Evolutionary conservation across 2,113 vertebrate genomes (phyloP).

Genomic region (Lamprologus tigripictilis): DNA sequence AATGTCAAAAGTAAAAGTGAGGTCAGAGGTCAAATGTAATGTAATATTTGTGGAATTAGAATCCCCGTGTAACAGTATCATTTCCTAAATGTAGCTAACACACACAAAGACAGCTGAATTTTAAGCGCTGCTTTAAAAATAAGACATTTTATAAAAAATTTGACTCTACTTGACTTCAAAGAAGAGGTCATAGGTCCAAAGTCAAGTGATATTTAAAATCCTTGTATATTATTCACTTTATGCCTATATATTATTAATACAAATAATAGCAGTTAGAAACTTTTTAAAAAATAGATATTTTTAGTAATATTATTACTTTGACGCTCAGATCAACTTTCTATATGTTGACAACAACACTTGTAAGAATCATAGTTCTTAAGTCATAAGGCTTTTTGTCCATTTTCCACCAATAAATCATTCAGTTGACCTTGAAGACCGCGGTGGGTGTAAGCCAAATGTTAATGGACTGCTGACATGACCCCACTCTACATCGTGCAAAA

Average conservation of each 20-base stretch:
- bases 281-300: background rate
- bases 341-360: background rate
- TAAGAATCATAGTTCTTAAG: background rate
- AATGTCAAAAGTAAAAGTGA: background rate
- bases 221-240: background rate
- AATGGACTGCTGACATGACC: background rate
- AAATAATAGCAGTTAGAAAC: background rate
- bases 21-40: background rate
- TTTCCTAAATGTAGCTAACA: background rate
- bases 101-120: background rate
- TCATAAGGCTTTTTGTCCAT: background rate
- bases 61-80: background rate
- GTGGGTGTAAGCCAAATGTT: rapidly evolving
- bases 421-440: rapidly evolving
- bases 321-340: rapidly evolving
- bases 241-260: background rate
- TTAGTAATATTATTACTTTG: background rate
- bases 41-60: background rate
- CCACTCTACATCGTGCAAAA: rapidly evolving
- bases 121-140: background rate
- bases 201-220: background rate
- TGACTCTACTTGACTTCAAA: background rate
- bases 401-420: background rate
- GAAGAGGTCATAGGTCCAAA: background rate
- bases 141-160: rapidly evolving